Base-by-base conservation (phyloP, 2,888 invertebrate species). In the Chymomyza caudatula region DNA sequence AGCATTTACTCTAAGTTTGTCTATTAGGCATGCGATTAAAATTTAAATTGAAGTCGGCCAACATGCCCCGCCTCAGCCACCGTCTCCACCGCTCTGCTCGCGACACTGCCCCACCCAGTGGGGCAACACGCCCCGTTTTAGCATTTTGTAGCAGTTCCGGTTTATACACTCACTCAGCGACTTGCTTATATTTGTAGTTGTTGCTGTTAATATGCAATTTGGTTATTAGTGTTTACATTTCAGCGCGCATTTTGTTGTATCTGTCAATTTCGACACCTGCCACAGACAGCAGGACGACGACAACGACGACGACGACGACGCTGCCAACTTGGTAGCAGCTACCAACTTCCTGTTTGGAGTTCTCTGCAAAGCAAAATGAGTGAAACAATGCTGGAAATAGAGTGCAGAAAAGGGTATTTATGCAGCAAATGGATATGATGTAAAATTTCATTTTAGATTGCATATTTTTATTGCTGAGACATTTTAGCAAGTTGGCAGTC, bases 1-100 rank as follows among this genome's bases (percentile, higher is more conserved):
- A 37, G 77, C 80, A 80, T 80, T 80, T 85, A 70, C 80, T 85
- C 79, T 67, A 64, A 76, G 86, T 83, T 83, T 78, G 80, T 81
- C 82, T 83, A 84, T 83, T 86, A 84, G 85, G 75, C 78, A 75
- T 77, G 85, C 85, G 86, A 83, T 85, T 83, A 81, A 86, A 83
- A 86, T 83, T 86, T 83, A 83, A 83, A 83, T 83, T 86, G 73
- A 85, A 83, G 73, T 86, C 73, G 73, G 68, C 65, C 25, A 20
- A 47, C 58, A 63, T 43, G 52, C 59, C 17, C 25, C 17, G 49
- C 56, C 25, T 53, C 25, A 23, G 19, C 6, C n/a, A 60, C 49
- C 15, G 52, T 61, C 53, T 13, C 42, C 52, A 44, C 47, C 4
- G 55, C 55, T 17, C 20, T 13, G 13, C n/a, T 3, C 42, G 0